phyloP scores from a whole-genome alignment of 2,888 invertebrate species.

The Steinernema scapterisci region DNA sequence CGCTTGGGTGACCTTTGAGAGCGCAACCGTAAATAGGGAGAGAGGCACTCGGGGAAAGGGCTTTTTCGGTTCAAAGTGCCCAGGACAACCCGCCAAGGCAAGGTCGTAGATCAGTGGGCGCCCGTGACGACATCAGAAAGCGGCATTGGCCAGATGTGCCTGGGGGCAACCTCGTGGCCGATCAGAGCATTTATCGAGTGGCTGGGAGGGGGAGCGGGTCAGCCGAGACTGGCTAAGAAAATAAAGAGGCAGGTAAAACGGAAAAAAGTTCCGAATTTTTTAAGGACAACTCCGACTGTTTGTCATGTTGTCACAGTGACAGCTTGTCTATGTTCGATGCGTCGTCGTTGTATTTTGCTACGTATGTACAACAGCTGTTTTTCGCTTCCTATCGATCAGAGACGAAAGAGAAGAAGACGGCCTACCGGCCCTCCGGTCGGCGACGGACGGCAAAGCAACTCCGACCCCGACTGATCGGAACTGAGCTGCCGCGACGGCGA shows the following conservation, averaged over 20 bases:
- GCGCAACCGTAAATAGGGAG: too few species aligned
- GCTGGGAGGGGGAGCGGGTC: too few species aligned
- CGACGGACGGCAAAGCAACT: too few species aligned
- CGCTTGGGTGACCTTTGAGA: too few species aligned
- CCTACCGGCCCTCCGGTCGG: too few species aligned
- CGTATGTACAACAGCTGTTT: constrained; percentile 24
- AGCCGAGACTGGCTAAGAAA: too few species aligned
- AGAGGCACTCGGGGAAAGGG: too few species aligned
- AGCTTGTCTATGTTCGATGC: background rate
- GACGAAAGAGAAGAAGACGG: too few species aligned
- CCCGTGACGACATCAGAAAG: background rate
- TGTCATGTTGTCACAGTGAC: constrained; percentile 23
- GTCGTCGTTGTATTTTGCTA: constrained; percentile 24
- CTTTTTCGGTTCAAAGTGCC: background rate
- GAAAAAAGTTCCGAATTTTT: background rate
- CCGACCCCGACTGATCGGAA: background rate
- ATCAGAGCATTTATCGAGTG: too few species aligned
- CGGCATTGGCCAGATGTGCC: background rate
- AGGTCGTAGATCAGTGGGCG: background rate
- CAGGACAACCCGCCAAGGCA: background rate
- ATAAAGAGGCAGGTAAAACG: background rate
- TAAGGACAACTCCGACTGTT: constrained; percentile 8
- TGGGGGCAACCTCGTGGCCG: too few species aligned
- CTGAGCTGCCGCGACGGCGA: background rate
- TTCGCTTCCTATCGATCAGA: constrained; percentile 19